Percentiles rank a stretch among this genome's conserved stretches.
phyloP scores from a whole-genome alignment of 2,113 vertebrate genomes.

The Xiphias gladius region DNA sequence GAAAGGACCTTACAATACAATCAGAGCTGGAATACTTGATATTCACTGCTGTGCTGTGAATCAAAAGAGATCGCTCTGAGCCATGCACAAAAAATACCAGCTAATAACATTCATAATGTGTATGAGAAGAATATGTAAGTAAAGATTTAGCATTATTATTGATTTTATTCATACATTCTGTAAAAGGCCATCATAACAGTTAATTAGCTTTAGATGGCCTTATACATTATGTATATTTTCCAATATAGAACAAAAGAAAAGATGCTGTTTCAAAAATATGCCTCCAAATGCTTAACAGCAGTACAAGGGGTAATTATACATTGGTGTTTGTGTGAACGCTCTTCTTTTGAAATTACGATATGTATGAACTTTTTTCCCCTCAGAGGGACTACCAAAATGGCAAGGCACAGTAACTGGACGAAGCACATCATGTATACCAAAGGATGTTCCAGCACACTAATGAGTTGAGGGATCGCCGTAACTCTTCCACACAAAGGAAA shows the following conservation, averaged over 20 bases:
- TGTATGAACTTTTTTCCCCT: constrained; percentile 29
- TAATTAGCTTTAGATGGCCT: constrained; percentile 75
- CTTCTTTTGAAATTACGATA: constrained; percentile 68
- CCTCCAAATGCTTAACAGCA: constrained; percentile 51
- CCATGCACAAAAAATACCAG: constrained; percentile 16
- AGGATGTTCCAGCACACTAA: constrained; percentile 55
- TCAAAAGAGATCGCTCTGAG: constrained; percentile 53
- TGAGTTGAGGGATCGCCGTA: constrained; percentile 37
- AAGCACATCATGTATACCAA: constrained; percentile 41
- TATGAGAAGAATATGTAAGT: constrained; percentile 54
- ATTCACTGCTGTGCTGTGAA: constrained; percentile 43
- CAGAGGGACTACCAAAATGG: constrained; percentile 49
- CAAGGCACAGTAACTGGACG: constrained; percentile 20
- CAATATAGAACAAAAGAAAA: constrained; percentile 71
- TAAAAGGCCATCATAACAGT: constrained; percentile 70
- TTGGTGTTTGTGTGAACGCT: constrained; percentile 10
- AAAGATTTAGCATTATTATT: constrained; percentile 67
- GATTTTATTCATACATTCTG: constrained; percentile 77
- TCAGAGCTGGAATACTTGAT: constrained; percentile 36
- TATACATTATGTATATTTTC: constrained; percentile 74
- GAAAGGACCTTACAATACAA: constrained; percentile 36
- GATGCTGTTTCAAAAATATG: constrained; percentile 45
- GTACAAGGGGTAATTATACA: constrained; percentile 53
- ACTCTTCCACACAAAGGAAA: constrained; percentile 30
- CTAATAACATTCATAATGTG: constrained; percentile 56